Conservation (phyloP, 2,797 vertebrate genomes). For the Lateolabrax maculatus region DNA sequence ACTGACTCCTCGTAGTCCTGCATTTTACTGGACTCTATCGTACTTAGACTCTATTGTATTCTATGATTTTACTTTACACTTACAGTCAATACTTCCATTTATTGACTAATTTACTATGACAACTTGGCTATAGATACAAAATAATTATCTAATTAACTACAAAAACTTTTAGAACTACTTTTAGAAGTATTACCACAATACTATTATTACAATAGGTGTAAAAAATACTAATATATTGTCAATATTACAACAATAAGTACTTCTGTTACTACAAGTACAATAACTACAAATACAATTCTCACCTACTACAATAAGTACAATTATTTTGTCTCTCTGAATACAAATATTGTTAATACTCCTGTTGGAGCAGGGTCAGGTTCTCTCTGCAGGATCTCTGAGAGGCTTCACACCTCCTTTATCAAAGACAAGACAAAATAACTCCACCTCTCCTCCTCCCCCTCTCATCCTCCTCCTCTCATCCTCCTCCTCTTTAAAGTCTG, state of each 20-base stretch:
- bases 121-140: not conserved
- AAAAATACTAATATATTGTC: not conserved
- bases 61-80: not conserved
- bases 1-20: conserved; percentile 68
- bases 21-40: conserved; percentile 47
- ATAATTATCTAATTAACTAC: not conserved
- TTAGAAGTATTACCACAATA: not conserved
- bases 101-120: not conserved
- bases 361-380: conserved; percentile 6
- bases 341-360: conserved; percentile 7
- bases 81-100: not conserved
- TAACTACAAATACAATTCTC: not conserved
- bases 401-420: conserved; percentile 44
- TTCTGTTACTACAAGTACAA: not conserved
- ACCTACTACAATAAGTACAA: not conserved
- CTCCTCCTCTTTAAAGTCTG: not conserved
- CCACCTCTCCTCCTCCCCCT: conserved; percentile 46
- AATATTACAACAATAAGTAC: not conserved
- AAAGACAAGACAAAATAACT: conserved; percentile 24
- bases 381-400: not conserved
- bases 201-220: not conserved
- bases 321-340: not conserved
- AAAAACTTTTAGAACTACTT: not conserved
- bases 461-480: not conserved
- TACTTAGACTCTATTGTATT: not conserved